Base-by-base conservation (phyloP, 2,797 vertebrate species). In the Molossus molossus region DNA sequence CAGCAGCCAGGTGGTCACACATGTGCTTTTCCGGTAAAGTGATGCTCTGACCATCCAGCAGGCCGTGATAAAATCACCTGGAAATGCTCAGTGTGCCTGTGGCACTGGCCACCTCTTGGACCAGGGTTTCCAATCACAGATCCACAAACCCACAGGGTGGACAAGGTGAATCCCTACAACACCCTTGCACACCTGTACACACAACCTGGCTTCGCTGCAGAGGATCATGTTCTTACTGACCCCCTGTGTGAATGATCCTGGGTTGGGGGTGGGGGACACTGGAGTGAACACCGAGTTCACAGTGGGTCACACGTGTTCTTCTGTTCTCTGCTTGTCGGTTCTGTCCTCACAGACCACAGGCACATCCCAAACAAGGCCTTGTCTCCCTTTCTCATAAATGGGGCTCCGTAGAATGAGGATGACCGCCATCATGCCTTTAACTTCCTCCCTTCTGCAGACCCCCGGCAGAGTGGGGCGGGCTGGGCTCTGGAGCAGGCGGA, bases 1-100 rank as follows among this genome's bases (percentile, higher is more conserved):
- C 12, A 27, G 53, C 17, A 45, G 64, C 81, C 15, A 69, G 33
- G 15, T 70, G 45, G 55, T 57, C n/a, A 72, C 11, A 25, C 45
- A 5, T 45, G 9, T 57, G 37, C 1, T 76, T 95, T 90, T 76
- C 33, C 70, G 83, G n/a, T 23, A 77, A 95, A 93, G 58, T 6
- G 6, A 67, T 20, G 21, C n/a, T 79, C 50, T 50, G 25, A 29
- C 45, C 73, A 27, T 69, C 37, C 25, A 73, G 37, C 29, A 14
- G 33, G 27, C 20, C 18, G 0, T 48, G 17, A n/a, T 15, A 40
- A n/a, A 29, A 70, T 75, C 33, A 62, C 3, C 27, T 27, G 58
- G 53, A 57, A 72, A 83, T 69, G 50, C 7, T 53, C 37, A 62
- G 14, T 65, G 45, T 50, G 20, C 33, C n/a, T 20, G 12, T 73